Evolutionary conservation across 64 coral and sea anemone species (phyloP).

Genomic region (Montipora capricornis): DNA sequence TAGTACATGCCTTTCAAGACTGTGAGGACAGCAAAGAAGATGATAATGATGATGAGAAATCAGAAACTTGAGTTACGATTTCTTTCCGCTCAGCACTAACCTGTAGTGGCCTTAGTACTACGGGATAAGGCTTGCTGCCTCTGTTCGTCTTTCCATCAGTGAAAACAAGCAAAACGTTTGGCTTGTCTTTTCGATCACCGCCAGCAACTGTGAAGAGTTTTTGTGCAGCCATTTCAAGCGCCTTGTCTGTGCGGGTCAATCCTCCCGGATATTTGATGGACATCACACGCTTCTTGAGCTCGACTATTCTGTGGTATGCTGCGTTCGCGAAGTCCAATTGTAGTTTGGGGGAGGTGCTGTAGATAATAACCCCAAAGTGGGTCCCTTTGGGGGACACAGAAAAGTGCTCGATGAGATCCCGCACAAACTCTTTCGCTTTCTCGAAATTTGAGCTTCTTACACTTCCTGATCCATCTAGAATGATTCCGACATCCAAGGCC

Average conservation of each 20-base stretch:
- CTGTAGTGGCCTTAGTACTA: constrained; percentile 77
- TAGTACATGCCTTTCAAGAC: too few species aligned
- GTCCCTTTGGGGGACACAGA: constrained; percentile 35
- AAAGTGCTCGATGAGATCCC: constrained; percentile 34
- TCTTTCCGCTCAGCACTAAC: background rate
- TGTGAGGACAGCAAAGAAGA: too few species aligned
- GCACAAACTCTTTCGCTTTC: constrained; percentile 38
- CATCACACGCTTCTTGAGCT: constrained; percentile 26
- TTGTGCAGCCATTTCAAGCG: constrained; percentile 68
- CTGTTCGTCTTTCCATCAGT: constrained; percentile 89
- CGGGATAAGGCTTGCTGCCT: constrained; percentile 69
- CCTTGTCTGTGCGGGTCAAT: constrained; percentile 83
- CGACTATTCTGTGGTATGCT: constrained; percentile 46
- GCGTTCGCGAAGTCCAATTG: constrained; percentile 49
- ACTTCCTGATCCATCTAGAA: constrained; percentile 61
- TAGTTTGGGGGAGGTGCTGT: constrained; percentile 13
- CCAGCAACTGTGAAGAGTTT: constrained; percentile 66
- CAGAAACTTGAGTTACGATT: too few species aligned
- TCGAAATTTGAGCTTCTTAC: constrained; percentile 42
- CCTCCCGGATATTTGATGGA: constrained; percentile 52
- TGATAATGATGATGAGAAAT: too few species aligned
- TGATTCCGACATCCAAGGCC: constrained; percentile 53
- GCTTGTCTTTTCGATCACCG: constrained; percentile 75
- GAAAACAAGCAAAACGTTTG: constrained; percentile 82
- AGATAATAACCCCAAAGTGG: constrained; percentile 58